Evolutionary conservation across 1,140 invertebrate species (phyloP).

Genomic region (Caerostris darwini): DNA sequence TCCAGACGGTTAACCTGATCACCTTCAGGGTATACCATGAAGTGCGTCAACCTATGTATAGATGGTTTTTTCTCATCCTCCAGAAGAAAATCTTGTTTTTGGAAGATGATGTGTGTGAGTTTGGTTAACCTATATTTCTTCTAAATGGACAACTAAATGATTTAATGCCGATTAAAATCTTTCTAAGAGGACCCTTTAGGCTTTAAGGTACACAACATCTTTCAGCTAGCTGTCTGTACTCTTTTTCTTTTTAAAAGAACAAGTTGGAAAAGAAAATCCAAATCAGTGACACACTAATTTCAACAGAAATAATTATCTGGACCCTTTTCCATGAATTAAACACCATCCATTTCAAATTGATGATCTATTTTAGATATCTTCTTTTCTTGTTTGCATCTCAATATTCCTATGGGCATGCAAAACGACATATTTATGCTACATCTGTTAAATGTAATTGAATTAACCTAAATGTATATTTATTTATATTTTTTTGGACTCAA

Average conservation of each 20-base stretch:
- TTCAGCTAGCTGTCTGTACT: not conserved
- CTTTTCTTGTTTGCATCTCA: too few species aligned
- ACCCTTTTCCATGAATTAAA: not conserved
- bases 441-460: too few species aligned
- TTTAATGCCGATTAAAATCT: slow-evolving; percentile 14
- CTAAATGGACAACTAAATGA: not conserved
- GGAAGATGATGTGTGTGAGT: not conserved
- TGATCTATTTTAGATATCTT: not conserved
- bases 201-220: not conserved
- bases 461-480: too few species aligned
- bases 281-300: slow-evolving; percentile 36
- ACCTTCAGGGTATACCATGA: slow-evolving; percentile 30
- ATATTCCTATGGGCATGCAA: too few species aligned
- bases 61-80: not conserved
- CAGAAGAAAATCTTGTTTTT: not conserved
- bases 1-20: slow-evolving; percentile 16
- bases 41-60: slow-evolving; percentile 38
- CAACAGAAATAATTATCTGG: not conserved
- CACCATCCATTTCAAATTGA: not conserved
- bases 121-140: slow-evolving; percentile 13
- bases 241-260: not conserved
- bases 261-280: slow-evolving; percentile 1
- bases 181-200: not conserved
- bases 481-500: too few species aligned
- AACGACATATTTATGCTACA: too few species aligned